These are phyloP conservation scores for Sclerodermus sp. DNA, from an alignment of 2,888 invertebrate species.

Conservation along the genomic window DNA sequence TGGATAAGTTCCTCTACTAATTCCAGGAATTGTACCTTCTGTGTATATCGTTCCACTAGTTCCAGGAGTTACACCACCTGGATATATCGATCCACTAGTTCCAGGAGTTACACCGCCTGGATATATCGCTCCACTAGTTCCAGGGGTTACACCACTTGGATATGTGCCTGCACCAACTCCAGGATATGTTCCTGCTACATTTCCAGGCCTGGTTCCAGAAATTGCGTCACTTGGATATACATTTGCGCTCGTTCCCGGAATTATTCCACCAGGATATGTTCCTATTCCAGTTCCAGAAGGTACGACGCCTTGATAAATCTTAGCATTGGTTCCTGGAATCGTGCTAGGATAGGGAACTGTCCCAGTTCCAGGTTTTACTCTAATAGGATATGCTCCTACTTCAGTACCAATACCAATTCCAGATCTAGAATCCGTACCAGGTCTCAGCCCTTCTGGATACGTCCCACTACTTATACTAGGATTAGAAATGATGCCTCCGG, in stretches of 20 bases:
- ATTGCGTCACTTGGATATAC: conserved; percentile 10
- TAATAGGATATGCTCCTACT: conserved; percentile 10
- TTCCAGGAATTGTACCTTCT: conserved; percentile 9
- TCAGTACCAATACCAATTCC: conserved; percentile 12
- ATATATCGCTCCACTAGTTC: conserved; percentile 5
- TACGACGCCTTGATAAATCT: too few relatives aligned
- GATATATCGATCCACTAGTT: conserved; percentile 7
- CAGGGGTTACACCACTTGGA: conserved; percentile 10
- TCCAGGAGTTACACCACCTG: conserved; percentile 9
- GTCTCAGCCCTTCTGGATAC: not conserved
- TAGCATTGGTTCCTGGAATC: too few relatives aligned
- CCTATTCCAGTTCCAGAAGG: conserved; percentile 12
- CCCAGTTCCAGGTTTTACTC: conserved; percentile 5
- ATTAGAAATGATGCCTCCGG: not conserved
- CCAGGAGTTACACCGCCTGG: conserved; percentile 9
- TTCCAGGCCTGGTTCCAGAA: conserved; percentile 2
- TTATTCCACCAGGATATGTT: conserved; percentile 17
- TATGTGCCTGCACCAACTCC: conserved; percentile 9
- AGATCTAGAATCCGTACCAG: not conserved
- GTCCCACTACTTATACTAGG: not conserved
- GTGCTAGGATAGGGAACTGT: not conserved
- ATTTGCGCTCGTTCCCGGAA: conserved; percentile 18
- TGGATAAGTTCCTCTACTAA: not conserved
- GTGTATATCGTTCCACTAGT: conserved; percentile 4
- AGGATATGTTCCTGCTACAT: conserved; percentile 8